Conservation (phyloP, 2,888 invertebrate genomes). For the Leptopilina myrica region DNA sequence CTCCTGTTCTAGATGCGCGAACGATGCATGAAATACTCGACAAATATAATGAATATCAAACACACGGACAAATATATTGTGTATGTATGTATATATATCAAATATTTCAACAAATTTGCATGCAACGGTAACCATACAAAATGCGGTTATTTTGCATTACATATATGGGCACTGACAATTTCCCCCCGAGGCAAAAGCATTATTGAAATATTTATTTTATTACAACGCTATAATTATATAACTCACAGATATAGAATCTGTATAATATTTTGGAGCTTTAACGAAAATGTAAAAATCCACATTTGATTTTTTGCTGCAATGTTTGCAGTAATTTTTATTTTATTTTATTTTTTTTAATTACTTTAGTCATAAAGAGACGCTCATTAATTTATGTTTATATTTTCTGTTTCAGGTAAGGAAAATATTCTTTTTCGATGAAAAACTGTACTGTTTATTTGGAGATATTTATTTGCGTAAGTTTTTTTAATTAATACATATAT, state of each 20-base stretch:
- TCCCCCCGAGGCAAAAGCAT: neutral
- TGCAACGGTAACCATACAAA: conserved; percentile 17
- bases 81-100: neutral
- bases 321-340: no score
- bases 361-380: neutral
- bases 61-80: neutral
- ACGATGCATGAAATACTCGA: conserved; percentile 14
- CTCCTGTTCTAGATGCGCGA: conserved; percentile 17
- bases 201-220: conserved; percentile 25
- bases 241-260: neutral
- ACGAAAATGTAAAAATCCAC: neutral
- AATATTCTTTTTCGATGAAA: no score
- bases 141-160: conserved; percentile 36
- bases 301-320: no score
- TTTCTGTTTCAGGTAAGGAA: conserved; percentile 27
- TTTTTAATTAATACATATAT: neutral
- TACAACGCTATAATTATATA: neutral
- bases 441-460: no score
- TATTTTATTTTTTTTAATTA: neutral
- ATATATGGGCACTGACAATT: conserved; percentile 6
- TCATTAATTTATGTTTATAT: neutral
- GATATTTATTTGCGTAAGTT: neutral
- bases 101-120: conserved; percentile 34
- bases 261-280: neutral
- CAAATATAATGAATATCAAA: conserved; percentile 37